phyloP scores from a whole-genome alignment of 2,113 vertebrate species.

The Jacana jacana region DNA sequence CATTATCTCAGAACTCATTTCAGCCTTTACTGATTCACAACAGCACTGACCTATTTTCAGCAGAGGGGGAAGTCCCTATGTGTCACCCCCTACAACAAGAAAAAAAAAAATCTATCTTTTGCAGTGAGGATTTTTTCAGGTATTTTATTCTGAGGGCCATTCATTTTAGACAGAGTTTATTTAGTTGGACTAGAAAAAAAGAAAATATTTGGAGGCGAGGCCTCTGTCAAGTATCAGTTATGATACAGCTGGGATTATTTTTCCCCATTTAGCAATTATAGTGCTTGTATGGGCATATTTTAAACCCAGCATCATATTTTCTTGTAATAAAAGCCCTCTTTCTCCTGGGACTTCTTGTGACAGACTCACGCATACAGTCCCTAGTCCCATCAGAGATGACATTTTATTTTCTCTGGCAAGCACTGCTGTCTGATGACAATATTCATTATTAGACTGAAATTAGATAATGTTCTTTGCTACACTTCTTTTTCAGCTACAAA shows the following conservation, averaged over 20 bases:
- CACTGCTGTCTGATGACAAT: neutral
- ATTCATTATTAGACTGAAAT: conserved; percentile 27
- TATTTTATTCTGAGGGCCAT: neutral
- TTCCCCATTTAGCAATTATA: neutral
- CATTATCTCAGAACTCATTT: neutral
- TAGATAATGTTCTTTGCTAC: neutral
- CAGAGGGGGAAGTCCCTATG: neutral
- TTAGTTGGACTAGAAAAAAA: neutral
- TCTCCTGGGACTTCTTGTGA: neutral
- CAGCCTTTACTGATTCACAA: neutral
- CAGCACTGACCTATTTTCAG: neutral
- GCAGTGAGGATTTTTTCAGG: neutral
- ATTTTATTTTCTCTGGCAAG: conserved; percentile 36
- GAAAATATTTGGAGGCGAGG: neutral
- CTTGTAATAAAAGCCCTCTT: neutral
- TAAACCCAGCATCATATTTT: neutral
- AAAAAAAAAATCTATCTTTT: neutral
- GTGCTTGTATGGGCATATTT: neutral
- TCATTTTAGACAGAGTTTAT: neutral
- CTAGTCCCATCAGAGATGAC: conserved; percentile 9
- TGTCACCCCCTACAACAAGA: neutral
- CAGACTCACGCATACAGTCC: neutral
- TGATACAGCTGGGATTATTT: conserved; percentile 6
- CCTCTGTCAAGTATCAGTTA: neutral
- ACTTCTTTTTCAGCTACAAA: neutral